Evolutionary conservation across 1,140 invertebrate genomes (phyloP).

Genomic region (Alviniconcha marisindica): DNA sequence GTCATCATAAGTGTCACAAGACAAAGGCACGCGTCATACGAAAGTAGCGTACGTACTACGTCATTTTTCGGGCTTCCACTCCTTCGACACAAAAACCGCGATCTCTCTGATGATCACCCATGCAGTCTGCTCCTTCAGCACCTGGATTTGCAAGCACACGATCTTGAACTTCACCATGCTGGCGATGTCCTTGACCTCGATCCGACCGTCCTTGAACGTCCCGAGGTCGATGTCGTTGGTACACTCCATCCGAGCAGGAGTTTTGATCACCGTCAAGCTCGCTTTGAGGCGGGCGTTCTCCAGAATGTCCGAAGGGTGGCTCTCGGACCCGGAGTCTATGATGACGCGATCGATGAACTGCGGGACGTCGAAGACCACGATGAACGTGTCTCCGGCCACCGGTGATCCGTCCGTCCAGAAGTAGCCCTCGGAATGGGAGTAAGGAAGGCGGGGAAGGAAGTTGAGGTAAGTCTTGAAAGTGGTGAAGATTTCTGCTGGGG

Average conservation of each 20-base stretch:
- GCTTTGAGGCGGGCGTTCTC: slow-evolving; percentile 50
- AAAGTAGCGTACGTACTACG: not conserved
- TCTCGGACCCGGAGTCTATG: slow-evolving; percentile 54
- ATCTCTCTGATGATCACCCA: slow-evolving; percentile 65
- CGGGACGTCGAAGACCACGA: slow-evolving; percentile 57
- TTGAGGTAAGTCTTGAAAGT: slow-evolving; percentile 47
- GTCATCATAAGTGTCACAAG: no score
- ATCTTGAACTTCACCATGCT: slow-evolving; percentile 46
- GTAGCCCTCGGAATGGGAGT: slow-evolving; percentile 49
- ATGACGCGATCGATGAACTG: slow-evolving; percentile 53
- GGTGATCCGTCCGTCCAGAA: slow-evolving; percentile 60
- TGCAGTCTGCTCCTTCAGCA: slow-evolving; percentile 48
- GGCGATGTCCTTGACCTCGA: slow-evolving; percentile 47
- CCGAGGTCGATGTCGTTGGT: slow-evolving; percentile 55
- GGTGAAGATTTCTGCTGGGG: slow-evolving; percentile 55
- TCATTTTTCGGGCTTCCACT: not conserved
- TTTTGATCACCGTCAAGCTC: slow-evolving; percentile 45
- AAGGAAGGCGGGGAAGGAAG: slow-evolving; percentile 53
- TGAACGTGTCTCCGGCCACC: slow-evolving; percentile 47
- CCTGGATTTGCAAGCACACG: slow-evolving; percentile 53
- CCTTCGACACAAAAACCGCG: slow-evolving; percentile 50
- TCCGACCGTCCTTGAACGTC: slow-evolving; percentile 50
- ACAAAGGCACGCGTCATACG: no score
- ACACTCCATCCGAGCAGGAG: slow-evolving; percentile 47
- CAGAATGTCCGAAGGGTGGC: slow-evolving; percentile 54